phyloP scores from a whole-genome alignment of 1,140 invertebrate genomes.

The Trichomalopsis sarcophagae region DNA sequence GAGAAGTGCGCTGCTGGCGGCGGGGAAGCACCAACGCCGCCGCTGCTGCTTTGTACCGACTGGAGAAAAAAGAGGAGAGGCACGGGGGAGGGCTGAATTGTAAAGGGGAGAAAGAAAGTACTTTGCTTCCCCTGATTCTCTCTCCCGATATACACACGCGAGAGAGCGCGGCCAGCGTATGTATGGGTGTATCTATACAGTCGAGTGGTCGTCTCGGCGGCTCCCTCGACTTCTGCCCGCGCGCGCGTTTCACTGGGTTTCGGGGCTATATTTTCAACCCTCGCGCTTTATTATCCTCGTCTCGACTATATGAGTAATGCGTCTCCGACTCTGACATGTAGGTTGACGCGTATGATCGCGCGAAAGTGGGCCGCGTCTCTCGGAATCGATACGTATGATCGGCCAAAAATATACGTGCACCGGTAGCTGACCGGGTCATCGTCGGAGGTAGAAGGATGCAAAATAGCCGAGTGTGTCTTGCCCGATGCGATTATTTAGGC shows the following conservation, averaged over 20 bases:
- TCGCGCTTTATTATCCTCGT: not conserved
- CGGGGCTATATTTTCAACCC: constrained; percentile 28
- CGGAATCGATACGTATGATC: not conserved
- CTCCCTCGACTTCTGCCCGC: not conserved
- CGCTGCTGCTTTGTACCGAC: constrained; percentile 13
- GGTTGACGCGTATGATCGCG: not conserved
- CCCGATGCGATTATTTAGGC: not conserved
- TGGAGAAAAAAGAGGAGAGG: not conserved
- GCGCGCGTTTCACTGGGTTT: constrained; percentile 29
- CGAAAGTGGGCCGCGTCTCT: not conserved
- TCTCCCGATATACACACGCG: not conserved
- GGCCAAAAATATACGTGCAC: not conserved
- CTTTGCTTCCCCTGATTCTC: constrained; percentile 59
- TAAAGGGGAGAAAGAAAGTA: constrained; percentile 59
- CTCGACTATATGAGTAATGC: not conserved
- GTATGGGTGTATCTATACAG: constrained; percentile 25
- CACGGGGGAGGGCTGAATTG: constrained; percentile 19
- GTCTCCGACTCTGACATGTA: not conserved
- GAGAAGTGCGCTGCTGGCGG: constrained; percentile 52
- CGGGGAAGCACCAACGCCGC: constrained; percentile 45
- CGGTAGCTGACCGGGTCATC: not conserved
- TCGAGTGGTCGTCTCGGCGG: constrained; percentile 48
- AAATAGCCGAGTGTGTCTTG: not conserved
- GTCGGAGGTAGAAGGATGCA: not conserved
- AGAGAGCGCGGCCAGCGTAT: not conserved